Evolutionary conservation across 2,888 invertebrate species (phyloP).

Genomic region (Stegana nigrithorax): DNA sequence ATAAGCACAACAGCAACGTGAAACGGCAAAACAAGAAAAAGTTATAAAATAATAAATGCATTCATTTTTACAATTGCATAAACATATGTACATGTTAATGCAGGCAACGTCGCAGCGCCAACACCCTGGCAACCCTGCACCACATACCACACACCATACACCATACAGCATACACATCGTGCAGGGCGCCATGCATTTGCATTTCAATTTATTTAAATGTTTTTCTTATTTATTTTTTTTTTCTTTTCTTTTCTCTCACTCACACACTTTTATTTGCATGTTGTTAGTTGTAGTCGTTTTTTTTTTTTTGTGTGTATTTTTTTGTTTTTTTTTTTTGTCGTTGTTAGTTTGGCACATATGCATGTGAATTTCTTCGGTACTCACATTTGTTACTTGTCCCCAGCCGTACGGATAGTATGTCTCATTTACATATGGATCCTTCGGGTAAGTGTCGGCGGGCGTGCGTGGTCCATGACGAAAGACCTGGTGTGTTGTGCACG

Average conservation of each 20-base stretch:
- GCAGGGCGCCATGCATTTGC: slow-evolving; percentile 46
- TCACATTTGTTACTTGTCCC: slow-evolving; percentile 84
- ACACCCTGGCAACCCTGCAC: neutral
- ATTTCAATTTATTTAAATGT: slow-evolving; percentile 63
- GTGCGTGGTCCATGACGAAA: slow-evolving; percentile 85
- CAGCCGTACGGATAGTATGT: slow-evolving; percentile 80
- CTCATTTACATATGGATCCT: slow-evolving; percentile 76
- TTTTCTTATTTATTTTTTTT: slow-evolving; percentile 22
- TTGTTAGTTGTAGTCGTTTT: slow-evolving; percentile 12
- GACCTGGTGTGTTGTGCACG: slow-evolving; percentile 71
- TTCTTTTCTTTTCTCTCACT: neutral
- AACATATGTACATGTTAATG: slow-evolving; percentile 59
- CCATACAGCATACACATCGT: slow-evolving; percentile 15
- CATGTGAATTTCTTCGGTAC: slow-evolving; percentile 47
- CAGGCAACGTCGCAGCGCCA: too few species aligned
- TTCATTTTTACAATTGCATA: slow-evolving; percentile 60
- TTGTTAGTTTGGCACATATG: slow-evolving; percentile 7
- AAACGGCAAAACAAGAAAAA: slow-evolving; percentile 36
- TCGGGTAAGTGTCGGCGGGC: slow-evolving; percentile 81
- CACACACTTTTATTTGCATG: neutral
- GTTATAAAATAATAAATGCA: slow-evolving; percentile 60
- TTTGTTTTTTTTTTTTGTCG: neutral
- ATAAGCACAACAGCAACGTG: neutral
- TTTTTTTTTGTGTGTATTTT: slow-evolving; percentile 26
- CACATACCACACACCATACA: neutral